phyloP scores from a whole-genome alignment of 2,113 vertebrate genomes.

The Ivindomyrus marchei region DNA sequence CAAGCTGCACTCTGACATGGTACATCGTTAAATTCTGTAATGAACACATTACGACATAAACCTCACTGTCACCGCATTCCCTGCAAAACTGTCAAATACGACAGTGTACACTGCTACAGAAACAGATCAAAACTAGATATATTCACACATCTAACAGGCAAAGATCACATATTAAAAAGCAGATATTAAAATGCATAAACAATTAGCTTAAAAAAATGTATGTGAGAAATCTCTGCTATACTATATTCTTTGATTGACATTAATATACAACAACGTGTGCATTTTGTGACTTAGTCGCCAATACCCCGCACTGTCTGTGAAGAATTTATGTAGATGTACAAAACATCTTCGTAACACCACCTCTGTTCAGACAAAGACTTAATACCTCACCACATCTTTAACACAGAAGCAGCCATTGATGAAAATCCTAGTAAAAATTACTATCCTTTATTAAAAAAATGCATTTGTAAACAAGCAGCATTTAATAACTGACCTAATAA shows the following conservation, averaged over 20 bases:
- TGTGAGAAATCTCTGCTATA: background rate
- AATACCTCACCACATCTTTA: background rate
- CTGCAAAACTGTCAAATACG: background rate
- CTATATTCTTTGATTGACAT: background rate
- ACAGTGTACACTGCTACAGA: background rate
- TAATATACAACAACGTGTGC: background rate
- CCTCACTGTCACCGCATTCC: background rate
- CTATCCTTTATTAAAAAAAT: background rate
- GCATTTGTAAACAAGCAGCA: background rate
- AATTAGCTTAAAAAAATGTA: background rate
- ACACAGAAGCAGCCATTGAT: background rate
- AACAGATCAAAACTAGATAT: background rate
- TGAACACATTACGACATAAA: background rate
- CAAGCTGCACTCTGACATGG: background rate
- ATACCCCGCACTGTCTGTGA: background rate
- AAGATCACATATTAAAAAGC: background rate
- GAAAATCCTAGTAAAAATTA: background rate
- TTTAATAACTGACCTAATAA: background rate
- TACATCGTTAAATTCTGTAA: background rate
- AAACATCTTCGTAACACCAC: background rate
- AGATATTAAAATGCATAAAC: background rate
- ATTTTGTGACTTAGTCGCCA: background rate
- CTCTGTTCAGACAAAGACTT: background rate
- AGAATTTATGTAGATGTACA: background rate
- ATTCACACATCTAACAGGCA: background rate